A percentile compares a stretch with the other conserved stretches of the same genome.
These are phyloP conservation scores for Phymorhynchus buccinoides DNA, from an alignment of 1,140 invertebrate species.

Conservation along the genomic window DNA sequence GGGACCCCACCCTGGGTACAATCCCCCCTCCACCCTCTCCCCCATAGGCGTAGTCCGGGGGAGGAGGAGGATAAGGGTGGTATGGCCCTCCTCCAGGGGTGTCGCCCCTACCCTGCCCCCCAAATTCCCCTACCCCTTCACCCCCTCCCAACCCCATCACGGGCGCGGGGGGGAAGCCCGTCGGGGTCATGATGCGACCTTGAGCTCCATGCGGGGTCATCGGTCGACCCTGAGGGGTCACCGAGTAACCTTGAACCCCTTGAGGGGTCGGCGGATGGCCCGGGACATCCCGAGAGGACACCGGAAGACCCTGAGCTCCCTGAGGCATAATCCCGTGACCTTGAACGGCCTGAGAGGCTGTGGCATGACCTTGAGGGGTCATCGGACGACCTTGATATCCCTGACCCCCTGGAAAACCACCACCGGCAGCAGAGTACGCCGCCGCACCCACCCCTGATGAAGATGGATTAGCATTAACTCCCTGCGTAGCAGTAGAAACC, in stretches of 20 bases:
- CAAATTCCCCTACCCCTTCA: background rate
- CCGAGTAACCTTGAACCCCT: background rate
- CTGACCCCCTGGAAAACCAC: background rate
- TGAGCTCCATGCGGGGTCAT: background rate
- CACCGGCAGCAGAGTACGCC: background rate
- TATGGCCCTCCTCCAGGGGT: background rate
- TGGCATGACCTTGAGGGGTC: too few relatives aligned
- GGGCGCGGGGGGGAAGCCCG: background rate
- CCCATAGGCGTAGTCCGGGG: background rate
- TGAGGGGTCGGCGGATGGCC: background rate
- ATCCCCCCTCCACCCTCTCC: background rate
- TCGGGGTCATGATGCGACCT: background rate
- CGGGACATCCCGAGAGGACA: background rate
- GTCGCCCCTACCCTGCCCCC: background rate
- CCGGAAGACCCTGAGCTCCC: background rate
- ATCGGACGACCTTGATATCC: too few relatives aligned
- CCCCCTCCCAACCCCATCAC: background rate
- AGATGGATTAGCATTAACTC: too few relatives aligned
- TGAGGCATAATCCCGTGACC: background rate
- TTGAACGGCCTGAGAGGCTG: background rate
- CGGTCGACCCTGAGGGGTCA: background rate
- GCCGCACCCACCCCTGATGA: too few relatives aligned
- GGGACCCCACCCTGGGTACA: slow-evolving; percentile 27
- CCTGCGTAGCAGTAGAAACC: too few relatives aligned
- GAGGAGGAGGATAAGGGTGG: too few relatives aligned